phyloP scores from a whole-genome alignment of 2,888 invertebrate genomes.

The Subacronicta megacephala region DNA sequence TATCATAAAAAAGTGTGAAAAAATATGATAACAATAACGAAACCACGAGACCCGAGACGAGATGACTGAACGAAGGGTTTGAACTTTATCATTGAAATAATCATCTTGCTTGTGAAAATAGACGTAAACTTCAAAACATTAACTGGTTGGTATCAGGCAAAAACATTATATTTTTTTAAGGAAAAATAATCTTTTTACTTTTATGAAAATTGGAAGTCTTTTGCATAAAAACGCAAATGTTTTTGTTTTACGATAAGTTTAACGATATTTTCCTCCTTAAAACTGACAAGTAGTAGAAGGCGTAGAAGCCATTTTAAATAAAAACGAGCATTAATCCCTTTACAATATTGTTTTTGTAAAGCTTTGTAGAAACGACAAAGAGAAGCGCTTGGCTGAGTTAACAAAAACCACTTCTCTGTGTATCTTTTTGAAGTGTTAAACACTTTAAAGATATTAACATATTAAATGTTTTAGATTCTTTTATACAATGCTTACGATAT shows the following conservation, averaged over 20 bases:
- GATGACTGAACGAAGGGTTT: no score
- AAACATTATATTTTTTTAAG: no score
- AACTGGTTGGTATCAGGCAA: no score
- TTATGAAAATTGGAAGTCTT: slow-evolving; percentile 21
- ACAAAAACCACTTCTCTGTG: slow-evolving; percentile 15
- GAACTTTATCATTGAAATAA: no score
- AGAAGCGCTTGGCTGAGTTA: slow-evolving; percentile 10
- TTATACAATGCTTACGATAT: background rate
- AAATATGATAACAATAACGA: no score
- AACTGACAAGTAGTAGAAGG: no score
- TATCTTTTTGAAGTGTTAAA: no score
- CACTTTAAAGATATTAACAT: slow-evolving; percentile 2
- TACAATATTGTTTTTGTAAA: slow-evolving; percentile 41
- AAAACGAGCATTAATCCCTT: slow-evolving; percentile 33
- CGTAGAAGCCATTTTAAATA: slow-evolving; percentile 13
- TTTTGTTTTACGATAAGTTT: slow-evolving; percentile 31
- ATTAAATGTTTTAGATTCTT: background rate
- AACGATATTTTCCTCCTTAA: slow-evolving; percentile 27
- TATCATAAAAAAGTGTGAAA: no score
- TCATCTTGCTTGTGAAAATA: no score
- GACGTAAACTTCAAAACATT: no score
- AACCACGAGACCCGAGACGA: no score
- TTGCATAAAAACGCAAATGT: slow-evolving; percentile 32
- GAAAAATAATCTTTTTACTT: slow-evolving; percentile 9
- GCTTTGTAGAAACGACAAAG: slow-evolving; percentile 9